These are phyloP conservation scores for Nothobranchius furzeri DNA, from an alignment of 2,113 vertebrate species.

Conservation along the genomic window DNA sequence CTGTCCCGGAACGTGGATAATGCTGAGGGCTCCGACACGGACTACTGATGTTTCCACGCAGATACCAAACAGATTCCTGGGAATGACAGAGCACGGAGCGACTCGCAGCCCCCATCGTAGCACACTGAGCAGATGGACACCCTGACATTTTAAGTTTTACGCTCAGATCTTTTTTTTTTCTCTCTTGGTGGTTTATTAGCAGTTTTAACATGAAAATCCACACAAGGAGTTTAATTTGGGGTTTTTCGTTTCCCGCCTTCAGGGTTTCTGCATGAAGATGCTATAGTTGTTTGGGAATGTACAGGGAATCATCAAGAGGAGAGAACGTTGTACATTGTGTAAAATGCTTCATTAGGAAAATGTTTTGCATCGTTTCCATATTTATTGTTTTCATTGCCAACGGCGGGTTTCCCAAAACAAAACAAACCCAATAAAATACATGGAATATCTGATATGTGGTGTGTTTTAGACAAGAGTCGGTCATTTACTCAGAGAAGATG, in stretches of 20 bases:
- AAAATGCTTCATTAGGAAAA: constrained; percentile 96
- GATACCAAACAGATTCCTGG: neutral
- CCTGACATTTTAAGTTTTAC: constrained; percentile 79
- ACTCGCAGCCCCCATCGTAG: neutral
- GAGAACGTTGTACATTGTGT: constrained; percentile 93
- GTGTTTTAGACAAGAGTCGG: neutral
- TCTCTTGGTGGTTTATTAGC: constrained; percentile 84
- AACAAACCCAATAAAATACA: constrained; percentile 71
- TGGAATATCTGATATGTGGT: constrained; percentile 19
- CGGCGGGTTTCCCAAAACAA: constrained; percentile 88
- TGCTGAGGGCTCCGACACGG: constrained; percentile 80
- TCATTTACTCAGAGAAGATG: too few relatives aligned
- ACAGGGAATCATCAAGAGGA: constrained; percentile 75
- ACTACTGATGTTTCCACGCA: constrained; percentile 68
- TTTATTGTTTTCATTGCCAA: constrained; percentile 98
- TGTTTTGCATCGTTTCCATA: constrained; percentile 97
- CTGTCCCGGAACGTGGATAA: constrained; percentile 82
- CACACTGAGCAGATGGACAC: constrained; percentile 7
- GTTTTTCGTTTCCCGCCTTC: constrained; percentile 48
- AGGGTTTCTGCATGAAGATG: constrained; percentile 84
- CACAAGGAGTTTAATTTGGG: constrained; percentile 45
- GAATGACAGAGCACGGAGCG: constrained; percentile 2
- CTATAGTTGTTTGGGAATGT: constrained; percentile 82
- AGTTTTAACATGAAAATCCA: constrained; percentile 67
- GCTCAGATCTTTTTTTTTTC: constrained; percentile 84